Evolutionary conservation across 2,888 invertebrate species (phyloP).

Genomic region (Volucella inanis): DNA sequence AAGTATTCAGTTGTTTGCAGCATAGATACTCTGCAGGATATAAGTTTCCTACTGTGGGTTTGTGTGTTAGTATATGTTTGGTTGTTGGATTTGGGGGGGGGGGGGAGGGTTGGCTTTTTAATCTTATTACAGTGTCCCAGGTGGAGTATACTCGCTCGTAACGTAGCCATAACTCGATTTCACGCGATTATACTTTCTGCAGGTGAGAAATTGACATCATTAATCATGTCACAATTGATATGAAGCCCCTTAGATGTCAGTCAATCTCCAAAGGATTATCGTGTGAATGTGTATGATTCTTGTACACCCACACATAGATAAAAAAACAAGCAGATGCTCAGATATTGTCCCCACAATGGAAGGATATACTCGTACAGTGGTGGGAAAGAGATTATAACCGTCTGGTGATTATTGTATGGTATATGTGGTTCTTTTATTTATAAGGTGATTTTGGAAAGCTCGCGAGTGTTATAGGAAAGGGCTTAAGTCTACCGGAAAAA

Average conservation of each 20-base stretch:
- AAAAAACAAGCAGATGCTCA: conserved; percentile 17
- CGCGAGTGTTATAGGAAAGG: too few relatives aligned
- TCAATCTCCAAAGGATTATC: conserved; percentile 57
- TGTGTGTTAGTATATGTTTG: not conserved
- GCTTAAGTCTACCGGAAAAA: too few relatives aligned
- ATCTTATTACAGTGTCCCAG: conserved; percentile 65
- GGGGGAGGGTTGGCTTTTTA: conserved; percentile 50
- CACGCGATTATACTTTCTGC: conserved; percentile 54
- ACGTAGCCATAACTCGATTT: conserved; percentile 63
- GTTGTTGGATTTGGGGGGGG: not conserved
- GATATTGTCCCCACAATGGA: conserved; percentile 9
- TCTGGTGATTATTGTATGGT: too few relatives aligned
- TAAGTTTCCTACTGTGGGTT: not conserved
- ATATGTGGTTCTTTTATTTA: too few relatives aligned
- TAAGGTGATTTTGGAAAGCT: too few relatives aligned
- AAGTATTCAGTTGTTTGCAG: not conserved
- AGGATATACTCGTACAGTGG: not conserved
- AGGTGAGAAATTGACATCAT: conserved; percentile 59
- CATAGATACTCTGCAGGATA: not conserved
- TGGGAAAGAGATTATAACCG: not conserved
- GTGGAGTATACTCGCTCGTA: conserved; percentile 30
- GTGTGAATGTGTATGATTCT: not conserved
- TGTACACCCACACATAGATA: conserved; percentile 12
- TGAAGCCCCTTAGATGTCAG: conserved; percentile 46
- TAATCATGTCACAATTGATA: conserved; percentile 64